Percentiles rank a stretch among this genome's conserved stretches.
Conservation (phyloP, 2,797 vertebrate genomes). For the Microctenopoma lineatum region DNA sequence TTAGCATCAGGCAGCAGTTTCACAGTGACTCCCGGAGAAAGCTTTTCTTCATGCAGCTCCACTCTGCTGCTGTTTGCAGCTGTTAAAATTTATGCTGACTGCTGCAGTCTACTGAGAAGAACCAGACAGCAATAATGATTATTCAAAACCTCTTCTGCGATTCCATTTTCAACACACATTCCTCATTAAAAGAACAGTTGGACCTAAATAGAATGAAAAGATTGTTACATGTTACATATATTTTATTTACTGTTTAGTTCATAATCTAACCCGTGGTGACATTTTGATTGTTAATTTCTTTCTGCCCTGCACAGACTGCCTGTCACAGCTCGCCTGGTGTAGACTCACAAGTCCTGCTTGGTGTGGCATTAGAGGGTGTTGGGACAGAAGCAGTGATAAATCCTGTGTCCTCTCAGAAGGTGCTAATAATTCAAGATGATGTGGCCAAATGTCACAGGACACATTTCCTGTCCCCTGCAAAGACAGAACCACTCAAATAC, state of each 20-base stretch:
- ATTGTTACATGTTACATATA: not conserved
- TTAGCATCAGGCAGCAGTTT: slow-evolving; percentile 5
- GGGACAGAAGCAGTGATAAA: slow-evolving; percentile 79
- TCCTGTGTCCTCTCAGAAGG: slow-evolving; percentile 78
- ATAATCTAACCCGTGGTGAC: slow-evolving; percentile 34
- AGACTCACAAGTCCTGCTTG: slow-evolving; percentile 76
- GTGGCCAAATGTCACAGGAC: slow-evolving; percentile 83
- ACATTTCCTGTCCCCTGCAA: slow-evolving; percentile 75
- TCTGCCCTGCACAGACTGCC: slow-evolving; percentile 59
- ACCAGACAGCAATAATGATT: not conserved
- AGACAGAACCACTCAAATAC: slow-evolving; percentile 70
- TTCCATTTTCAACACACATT: not conserved
- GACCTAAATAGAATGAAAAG: not conserved
- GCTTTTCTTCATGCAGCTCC: slow-evolving; percentile 15
- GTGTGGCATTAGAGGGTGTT: slow-evolving; percentile 73
- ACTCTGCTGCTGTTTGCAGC: slow-evolving; percentile 10
- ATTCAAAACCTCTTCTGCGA: not conserved
- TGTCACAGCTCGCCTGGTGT: slow-evolving; percentile 73
- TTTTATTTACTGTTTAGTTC: slow-evolving; percentile 10
- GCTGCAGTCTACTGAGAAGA: not conserved
- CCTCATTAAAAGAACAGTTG: not conserved
- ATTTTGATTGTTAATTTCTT: slow-evolving; percentile 47
- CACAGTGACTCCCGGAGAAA: not conserved
- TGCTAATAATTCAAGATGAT: slow-evolving; percentile 82
- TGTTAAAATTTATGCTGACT: not conserved